Conservation (phyloP, 2,888 invertebrate genomes). For the Nomada hirtipes region DNA sequence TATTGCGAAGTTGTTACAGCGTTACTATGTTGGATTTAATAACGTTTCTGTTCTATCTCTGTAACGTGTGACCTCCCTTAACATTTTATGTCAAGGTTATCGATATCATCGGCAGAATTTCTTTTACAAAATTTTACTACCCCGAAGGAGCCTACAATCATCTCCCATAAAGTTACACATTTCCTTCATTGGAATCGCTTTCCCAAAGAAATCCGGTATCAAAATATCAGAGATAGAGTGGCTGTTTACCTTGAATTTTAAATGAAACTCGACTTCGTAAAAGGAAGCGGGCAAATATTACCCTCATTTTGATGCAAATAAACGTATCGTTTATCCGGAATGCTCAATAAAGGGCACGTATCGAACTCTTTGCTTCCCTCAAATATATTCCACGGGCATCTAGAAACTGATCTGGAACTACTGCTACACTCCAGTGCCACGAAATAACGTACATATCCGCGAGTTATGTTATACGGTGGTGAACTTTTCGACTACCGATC, state of each 20-base stretch:
- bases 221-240: not conserved
- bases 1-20: not conserved
- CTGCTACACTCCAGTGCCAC: not conserved
- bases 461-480: not conserved
- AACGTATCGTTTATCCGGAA: slow-evolving; percentile 32
- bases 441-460: slow-evolving; percentile 9
- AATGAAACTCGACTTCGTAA: not conserved
- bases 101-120: not conserved
- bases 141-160: not conserved
- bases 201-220: slow-evolving; percentile 2
- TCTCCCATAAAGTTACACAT: not conserved
- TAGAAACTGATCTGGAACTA: not conserved
- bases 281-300: slow-evolving; percentile 32
- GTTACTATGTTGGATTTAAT: not conserved
- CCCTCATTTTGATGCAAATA: slow-evolving; percentile 34
- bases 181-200: not conserved
- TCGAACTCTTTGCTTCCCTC: slow-evolving; percentile 6
- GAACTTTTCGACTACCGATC: not conserved
- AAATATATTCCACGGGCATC: slow-evolving; percentile 19
- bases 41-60: no score
- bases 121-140: not conserved
- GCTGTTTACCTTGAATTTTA: slow-evolving; percentile 21
- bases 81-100: no score
- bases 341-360: slow-evolving; percentile 5
- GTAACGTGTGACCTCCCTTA: no score